Base-by-base conservation (phyloP, 53 echinoderm and acorn worm genomes). In the Echinarachnius parma region DNA sequence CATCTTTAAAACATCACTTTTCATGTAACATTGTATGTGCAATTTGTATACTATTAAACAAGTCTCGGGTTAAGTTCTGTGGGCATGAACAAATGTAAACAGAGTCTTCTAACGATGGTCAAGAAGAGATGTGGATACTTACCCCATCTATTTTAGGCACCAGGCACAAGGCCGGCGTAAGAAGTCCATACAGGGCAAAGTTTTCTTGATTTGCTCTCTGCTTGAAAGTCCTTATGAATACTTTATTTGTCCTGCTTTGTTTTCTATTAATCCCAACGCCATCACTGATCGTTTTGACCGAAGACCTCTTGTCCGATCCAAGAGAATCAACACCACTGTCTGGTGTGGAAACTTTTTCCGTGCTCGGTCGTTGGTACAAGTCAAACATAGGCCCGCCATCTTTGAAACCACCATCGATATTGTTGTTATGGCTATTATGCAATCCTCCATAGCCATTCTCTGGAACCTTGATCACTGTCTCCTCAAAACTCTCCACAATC, bases 61-160 rank as follows among this genome's bases (percentile, higher is more conserved):
- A n/a, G n/a, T n/a, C n/a, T n/a, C n/a, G n/a, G n/a, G n/a, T n/a
- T n/a, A n/a, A n/a, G n/a, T n/a, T n/a, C n/a, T n/a, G n/a, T n/a
- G n/a, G n/a, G n/a, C n/a, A n/a, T n/a, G n/a, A n/a, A n/a, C n/a
- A n/a, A n/a, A n/a, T n/a, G n/a, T n/a, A n/a, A n/a, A n/a, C n/a
- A n/a, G n/a, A n/a, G n/a, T n/a, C n/a, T n/a, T n/a, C n/a, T n/a
- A n/a, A n/a, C n/a, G n/a, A n/a, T n/a, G n/a, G n/a, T n/a, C 39
- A 9, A 13, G 39, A 7, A 39, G 7, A 39, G 13, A 13, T 49
- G 23, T 29, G 5, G 14, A 0, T 19, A 90, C 96, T 91, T 62
- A 96, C 98, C 83, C 98, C 98, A 88, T 96, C 98, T 44, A 96
- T 77, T 21, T 61, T 66, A 9, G 98, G 91, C 59, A 96, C 98